phyloP scores from a whole-genome alignment of 1,140 invertebrate species.

The Panulirus ornatus region DNA sequence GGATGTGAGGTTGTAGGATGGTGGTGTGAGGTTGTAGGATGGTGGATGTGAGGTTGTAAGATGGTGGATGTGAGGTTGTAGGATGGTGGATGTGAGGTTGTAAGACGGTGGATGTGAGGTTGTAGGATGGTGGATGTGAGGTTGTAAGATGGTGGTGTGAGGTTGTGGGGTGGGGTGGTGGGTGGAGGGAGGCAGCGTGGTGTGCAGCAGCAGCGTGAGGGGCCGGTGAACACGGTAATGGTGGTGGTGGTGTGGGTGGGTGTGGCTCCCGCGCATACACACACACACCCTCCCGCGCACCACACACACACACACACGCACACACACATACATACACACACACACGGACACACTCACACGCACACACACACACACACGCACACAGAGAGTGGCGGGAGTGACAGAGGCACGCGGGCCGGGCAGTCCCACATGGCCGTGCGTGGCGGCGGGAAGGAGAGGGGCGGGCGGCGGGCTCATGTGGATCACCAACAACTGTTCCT shows the following conservation, averaged over 20 bases:
- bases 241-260: background rate
- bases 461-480: conserved; percentile 3
- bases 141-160: too few relatives aligned
- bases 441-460: conserved; percentile 11
- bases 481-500: conserved; percentile 51
- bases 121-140: too few relatives aligned
- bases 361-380: background rate
- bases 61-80: too few relatives aligned
- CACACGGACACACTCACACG: background rate
- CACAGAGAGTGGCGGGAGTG: background rate
- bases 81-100: too few relatives aligned
- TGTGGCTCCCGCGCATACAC: background rate
- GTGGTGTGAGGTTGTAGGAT: too few relatives aligned
- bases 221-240: background rate
- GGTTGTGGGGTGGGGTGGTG: too few relatives aligned
- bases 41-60: too few relatives aligned
- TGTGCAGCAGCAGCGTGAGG: too few relatives aligned
- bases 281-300: background rate
- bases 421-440: background rate
- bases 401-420: background rate
- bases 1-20: too few relatives aligned
- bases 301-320: background rate
- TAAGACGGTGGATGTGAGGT: too few relatives aligned
- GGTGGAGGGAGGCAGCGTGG: too few relatives aligned
- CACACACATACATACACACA: background rate